phyloP scores from a whole-genome alignment of 35 echinoderm and acorn worm genomes.

The Amphiura filiformis region DNA sequence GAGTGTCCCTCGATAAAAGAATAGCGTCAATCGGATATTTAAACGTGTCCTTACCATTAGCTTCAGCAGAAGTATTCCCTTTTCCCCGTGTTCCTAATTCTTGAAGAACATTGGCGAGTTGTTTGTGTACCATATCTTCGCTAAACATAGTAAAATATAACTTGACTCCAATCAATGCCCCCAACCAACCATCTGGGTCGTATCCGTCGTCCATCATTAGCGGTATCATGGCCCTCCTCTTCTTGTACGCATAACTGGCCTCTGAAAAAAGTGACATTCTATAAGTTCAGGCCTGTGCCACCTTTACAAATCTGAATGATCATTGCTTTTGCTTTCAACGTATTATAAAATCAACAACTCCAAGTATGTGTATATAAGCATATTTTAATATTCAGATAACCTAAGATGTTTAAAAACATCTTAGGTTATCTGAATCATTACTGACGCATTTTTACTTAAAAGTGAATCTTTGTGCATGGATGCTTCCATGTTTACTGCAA shows the following conservation, averaged over 20 bases:
- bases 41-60: too few relatives aligned
- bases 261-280: slow-evolving; percentile 10
- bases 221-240: slow-evolving; percentile 23
- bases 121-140: neutral
- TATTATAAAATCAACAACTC: neutral
- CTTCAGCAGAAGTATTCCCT: too few relatives aligned
- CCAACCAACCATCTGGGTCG: slow-evolving; percentile 39
- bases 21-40: too few relatives aligned
- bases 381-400: neutral
- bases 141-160: slow-evolving; percentile 29
- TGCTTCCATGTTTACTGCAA: too few relatives aligned
- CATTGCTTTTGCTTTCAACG: neutral
- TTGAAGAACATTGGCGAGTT: neutral
- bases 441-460: too few relatives aligned
- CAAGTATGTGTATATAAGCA: neutral
- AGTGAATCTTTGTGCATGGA: too few relatives aligned
- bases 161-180: slow-evolving; percentile 35
- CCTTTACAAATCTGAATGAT: neutral
- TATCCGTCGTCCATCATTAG: slow-evolving; percentile 21
- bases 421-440: too few relatives aligned
- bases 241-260: slow-evolving; percentile 41
- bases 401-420: neutral
- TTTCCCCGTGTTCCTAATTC: slow-evolving; percentile 10
- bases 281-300: neutral
- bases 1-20: too few relatives aligned